Base-by-base conservation (phyloP, 2,113 vertebrate species). In the Rhombomys opimus region DNA sequence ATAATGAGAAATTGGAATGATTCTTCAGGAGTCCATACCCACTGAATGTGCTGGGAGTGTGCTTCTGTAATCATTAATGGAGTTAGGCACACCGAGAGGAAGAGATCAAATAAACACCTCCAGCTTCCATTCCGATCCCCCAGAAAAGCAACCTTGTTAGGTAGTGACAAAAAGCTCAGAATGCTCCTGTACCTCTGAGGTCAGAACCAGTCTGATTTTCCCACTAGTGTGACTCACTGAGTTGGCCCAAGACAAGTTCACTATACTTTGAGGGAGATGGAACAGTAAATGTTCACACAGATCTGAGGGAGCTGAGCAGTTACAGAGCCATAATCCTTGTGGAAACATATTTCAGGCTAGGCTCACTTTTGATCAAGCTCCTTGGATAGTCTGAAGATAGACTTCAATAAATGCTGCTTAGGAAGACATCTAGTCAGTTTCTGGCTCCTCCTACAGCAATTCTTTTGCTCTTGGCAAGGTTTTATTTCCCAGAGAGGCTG, bases 211-310 rank as follows among this genome's bases (percentile, higher is more conserved):
- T 25, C 75, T 89, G 22, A 61, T 93, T 95, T 59, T 18, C 35
- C 25, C 54, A 57, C 54, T 73, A 4, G 18, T 11, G 65, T 59
- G 73, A 57, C 93, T 95, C 50, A 38, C 5, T 68, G 63, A 17
- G 52, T 35, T 68, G 27, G 41, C 17, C 20, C 84, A 86, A 68
- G 63, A 67, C 76, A 78, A 90, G 54, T 27, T 90, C 86, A 52
- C 46, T 70, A 67, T 84, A 87, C 84, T 88, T 52, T 35, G 61
- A 96, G 90, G 61, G 68, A 88, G 82, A 91, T 87, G 95, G 90
- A 89, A 70, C 72, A 46, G n/a, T 94, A 46, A 91, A 35, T 80
- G 63, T 96, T 92, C 30, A 23, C 57, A 41, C 65, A 72, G 50
- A 84, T 25, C 75, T 88, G 63, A 92, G 90, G 65, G 76, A 90